phyloP scores from a whole-genome alignment of 92 coral and sea anemone genomes.

The Montipora capitata region DNA sequence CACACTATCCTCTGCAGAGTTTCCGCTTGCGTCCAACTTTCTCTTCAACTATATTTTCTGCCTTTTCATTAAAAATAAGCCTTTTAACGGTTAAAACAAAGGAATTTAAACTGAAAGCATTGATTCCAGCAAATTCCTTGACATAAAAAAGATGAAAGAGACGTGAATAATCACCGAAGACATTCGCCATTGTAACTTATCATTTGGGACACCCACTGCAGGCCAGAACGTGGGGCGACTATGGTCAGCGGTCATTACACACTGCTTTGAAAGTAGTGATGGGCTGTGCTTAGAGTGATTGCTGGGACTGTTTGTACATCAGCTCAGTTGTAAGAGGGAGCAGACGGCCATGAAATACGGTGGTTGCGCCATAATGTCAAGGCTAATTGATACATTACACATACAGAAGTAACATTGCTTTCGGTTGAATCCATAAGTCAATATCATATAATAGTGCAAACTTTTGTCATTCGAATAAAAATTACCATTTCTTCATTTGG shows the following conservation, averaged over 20 bases:
- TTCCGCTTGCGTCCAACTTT: constrained; percentile 13
- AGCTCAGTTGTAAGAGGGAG: neutral
- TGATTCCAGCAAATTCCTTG: constrained; percentile 30
- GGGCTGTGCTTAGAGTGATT: no score
- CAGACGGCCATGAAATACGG: neutral
- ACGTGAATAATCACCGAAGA: constrained; percentile 3
- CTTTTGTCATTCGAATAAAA: no score
- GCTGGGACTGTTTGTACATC: neutral
- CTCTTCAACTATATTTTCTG: constrained; percentile 1
- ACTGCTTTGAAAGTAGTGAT: neutral
- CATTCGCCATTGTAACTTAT: neutral
- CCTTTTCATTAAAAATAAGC: constrained; percentile 27
- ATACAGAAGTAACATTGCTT: no score
- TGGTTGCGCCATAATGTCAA: neutral
- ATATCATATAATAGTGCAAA: no score
- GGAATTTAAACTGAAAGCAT: constrained; percentile 10
- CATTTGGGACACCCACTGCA: neutral
- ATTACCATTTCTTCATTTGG: no score
- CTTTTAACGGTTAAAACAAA: constrained; percentile 17
- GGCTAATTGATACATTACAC: neutral
- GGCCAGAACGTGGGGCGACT: neutral
- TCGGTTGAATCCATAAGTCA: no score
- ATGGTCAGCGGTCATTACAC: constrained; percentile 3
- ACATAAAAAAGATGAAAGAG: constrained; percentile 20
- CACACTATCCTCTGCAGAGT: neutral